Conservation (phyloP, 1,140 invertebrate species). For the Cydia amplana region DNA sequence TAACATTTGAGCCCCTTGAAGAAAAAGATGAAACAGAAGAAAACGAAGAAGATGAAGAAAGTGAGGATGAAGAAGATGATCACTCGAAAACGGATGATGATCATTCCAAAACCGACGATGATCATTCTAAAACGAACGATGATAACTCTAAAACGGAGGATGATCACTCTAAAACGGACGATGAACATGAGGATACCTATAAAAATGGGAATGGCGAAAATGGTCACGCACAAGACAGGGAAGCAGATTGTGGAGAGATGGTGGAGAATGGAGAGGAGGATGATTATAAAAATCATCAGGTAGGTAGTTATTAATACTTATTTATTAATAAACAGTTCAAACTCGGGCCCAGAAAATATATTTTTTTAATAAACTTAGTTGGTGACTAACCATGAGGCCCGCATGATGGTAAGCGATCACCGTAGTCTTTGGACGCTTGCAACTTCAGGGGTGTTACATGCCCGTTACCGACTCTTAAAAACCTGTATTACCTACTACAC, state of each 20-base stretch:
- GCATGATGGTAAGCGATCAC: too few relatives aligned
- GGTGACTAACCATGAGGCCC: too few relatives aligned
- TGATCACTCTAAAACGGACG: conserved; percentile 34
- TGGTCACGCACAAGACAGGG: not conserved
- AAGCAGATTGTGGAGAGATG: conserved; percentile 14
- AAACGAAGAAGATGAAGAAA: conserved; percentile 66
- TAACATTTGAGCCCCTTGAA: conserved; percentile 76
- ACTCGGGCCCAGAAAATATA: too few relatives aligned
- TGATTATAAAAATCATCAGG: conserved; percentile 16
- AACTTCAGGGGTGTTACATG: too few relatives aligned
- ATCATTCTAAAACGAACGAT: conserved; percentile 30
- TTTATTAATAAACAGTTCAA: not conserved
- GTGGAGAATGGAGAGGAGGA: conserved; percentile 1
- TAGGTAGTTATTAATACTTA: too few relatives aligned
- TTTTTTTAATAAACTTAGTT: too few relatives aligned
- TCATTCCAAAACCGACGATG: conserved; percentile 32
- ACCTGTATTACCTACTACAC: too few relatives aligned
- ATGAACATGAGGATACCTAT: conserved; percentile 39
- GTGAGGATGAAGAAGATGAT: conserved; percentile 46
- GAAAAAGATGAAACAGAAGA: conserved; percentile 79
- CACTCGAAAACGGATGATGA: conserved; percentile 36
- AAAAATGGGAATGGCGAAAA: conserved; percentile 12
- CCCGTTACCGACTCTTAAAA: too few relatives aligned
- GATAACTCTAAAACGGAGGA: conserved; percentile 34
- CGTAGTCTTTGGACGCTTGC: too few relatives aligned